A percentile compares a stretch with the other conserved stretches of the same genome.
phyloP scores from a whole-genome alignment of 2,113 vertebrate species.

The Gymnobelideus leadbeateri region DNA sequence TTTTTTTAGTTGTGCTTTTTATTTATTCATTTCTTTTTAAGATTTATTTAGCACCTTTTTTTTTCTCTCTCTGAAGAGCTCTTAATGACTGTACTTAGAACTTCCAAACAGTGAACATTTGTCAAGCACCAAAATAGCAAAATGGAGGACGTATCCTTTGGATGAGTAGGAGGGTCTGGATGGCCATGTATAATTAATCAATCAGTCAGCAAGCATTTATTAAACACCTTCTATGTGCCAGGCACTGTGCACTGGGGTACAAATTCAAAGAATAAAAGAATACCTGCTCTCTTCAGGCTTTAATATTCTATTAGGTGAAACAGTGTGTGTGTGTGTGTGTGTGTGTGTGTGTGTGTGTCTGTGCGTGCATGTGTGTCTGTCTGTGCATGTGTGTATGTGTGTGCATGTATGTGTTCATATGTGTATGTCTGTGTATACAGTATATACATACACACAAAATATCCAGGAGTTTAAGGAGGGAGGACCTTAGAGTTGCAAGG shows the following conservation, averaged over 20 bases:
- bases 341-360: background rate
- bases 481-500: background rate
- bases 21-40: slow-evolving; percentile 70
- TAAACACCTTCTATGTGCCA: background rate
- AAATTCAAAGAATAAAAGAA: background rate
- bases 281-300: background rate
- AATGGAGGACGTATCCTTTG: slow-evolving; percentile 13
- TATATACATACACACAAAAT: background rate
- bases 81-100: slow-evolving; percentile 75
- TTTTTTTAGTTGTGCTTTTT: slow-evolving; percentile 63
- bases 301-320: too few species aligned
- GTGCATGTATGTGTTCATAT: background rate
- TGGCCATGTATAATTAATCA: background rate
- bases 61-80: slow-evolving; percentile 59
- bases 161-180: background rate
- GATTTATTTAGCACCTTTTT: slow-evolving; percentile 65
- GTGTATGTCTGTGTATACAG: background rate
- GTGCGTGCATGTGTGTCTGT: background rate
- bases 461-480: background rate
- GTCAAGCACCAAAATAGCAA: slow-evolving; percentile 62
- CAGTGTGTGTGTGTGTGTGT: too few species aligned
- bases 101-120: slow-evolving; percentile 66
- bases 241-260: background rate
- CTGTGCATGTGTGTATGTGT: background rate
- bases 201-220: background rate